Conservation (phyloP, 2,888 invertebrate species). For the Nephrotoma flavescens region DNA sequence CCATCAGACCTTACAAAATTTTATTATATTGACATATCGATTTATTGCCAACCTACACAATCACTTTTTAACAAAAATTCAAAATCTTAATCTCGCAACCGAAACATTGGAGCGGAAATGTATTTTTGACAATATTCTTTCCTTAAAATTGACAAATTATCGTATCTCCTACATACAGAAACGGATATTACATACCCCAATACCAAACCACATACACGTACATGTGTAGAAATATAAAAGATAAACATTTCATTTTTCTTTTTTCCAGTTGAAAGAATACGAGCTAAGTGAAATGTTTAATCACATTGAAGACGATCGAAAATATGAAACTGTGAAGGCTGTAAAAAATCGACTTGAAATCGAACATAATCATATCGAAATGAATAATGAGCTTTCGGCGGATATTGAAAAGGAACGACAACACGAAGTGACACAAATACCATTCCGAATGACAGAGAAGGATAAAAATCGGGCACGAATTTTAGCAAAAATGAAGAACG, state of each 20-base stretch:
- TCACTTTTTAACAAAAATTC: not conserved
- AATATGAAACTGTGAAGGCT: slow-evolving; percentile 49
- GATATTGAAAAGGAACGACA: slow-evolving; percentile 68
- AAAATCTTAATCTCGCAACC: not conserved
- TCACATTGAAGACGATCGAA: slow-evolving; percentile 61
- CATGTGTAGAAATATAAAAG: not conserved
- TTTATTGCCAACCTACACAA: not conserved
- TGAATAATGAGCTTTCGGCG: slow-evolving; percentile 59
- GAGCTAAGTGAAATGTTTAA: slow-evolving; percentile 77
- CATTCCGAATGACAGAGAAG: slow-evolving; percentile 33
- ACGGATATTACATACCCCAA: not conserved
- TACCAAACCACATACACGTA: not conserved
- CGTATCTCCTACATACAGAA: not conserved
- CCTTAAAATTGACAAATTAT: not conserved
- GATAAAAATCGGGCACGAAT: slow-evolving; percentile 31
- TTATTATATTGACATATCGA: not conserved
- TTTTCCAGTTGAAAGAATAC: slow-evolving; percentile 64
- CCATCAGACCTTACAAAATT: not conserved
- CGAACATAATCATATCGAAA: slow-evolving; percentile 39
- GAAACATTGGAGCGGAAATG: not conserved
- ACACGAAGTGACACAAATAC: slow-evolving; percentile 38
- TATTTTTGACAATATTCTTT: not conserved
- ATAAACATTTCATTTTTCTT: not conserved
- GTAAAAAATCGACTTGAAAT: slow-evolving; percentile 28
- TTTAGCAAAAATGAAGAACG: slow-evolving; percentile 31